Conservation (phyloP, 2,888 invertebrate species). For the Erpobdella octoculata region DNA sequence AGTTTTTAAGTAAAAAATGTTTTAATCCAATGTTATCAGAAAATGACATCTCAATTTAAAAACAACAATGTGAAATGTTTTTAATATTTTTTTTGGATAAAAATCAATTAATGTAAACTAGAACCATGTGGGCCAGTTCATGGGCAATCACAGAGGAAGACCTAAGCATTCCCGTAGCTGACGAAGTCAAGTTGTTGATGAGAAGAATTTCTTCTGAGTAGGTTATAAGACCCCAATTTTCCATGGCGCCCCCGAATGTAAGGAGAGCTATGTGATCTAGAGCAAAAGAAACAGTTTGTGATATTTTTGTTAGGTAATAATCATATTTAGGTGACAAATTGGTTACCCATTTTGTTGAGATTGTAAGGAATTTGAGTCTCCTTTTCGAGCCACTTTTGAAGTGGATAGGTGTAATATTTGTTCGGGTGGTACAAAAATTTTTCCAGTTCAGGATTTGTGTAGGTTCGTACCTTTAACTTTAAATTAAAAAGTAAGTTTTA, state of each 20-base stretch:
- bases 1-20: no score
- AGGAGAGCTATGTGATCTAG: constrained; percentile 33
- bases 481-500: neutral
- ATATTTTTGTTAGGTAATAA: no score
- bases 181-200: constrained; percentile 5
- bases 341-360: constrained; percentile 10
- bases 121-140: constrained; percentile 31
- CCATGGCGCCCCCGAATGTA: constrained; percentile 33
- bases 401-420: neutral
- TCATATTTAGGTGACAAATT: no score
- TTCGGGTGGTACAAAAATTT: constrained; percentile 5
- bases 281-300: neutral
- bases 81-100: neutral
- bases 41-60: neutral
- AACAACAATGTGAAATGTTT: neutral
- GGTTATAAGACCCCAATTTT: constrained; percentile 33
- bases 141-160: constrained; percentile 25
- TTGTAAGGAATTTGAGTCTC: constrained; percentile 17
- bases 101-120: neutral
- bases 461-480: constrained; percentile 8
- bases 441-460: neutral
- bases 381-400: constrained; percentile 15
- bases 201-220: constrained; percentile 27
- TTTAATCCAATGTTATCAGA: neutral
- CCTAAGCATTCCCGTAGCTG: neutral